Conservation (phyloP, 92 coral and sea anemone genomes). For the Umimayanthus chanpuru region DNA sequence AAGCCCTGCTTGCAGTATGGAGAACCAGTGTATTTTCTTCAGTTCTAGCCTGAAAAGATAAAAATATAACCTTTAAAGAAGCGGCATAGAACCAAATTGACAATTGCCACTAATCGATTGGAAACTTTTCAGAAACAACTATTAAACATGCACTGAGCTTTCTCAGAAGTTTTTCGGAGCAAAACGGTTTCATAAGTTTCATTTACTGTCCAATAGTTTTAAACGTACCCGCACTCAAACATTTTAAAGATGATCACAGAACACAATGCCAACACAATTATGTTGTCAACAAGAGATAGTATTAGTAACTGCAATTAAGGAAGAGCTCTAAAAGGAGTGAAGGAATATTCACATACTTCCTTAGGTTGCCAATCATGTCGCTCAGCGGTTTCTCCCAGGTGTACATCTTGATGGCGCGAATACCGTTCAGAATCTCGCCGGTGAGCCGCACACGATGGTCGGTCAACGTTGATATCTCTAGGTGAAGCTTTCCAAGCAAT, state of each 20-base stretch:
- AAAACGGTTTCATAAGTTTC: no score
- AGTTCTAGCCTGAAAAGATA: slow-evolving; percentile 27
- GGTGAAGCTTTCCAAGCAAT: slow-evolving; percentile 30
- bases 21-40: slow-evolving; percentile 35
- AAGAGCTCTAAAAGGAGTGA: not conserved
- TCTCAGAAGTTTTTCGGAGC: not conserved
- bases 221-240: not conserved
- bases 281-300: not conserved
- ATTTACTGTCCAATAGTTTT: no score
- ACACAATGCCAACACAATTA: not conserved
- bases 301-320: not conserved
- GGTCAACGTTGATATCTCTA: slow-evolving; percentile 27
- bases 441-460: slow-evolving; percentile 39
- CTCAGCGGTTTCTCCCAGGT: slow-evolving; percentile 27
- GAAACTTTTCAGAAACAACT: not conserved
- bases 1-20: slow-evolving; percentile 32
- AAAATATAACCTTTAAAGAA: not conserved
- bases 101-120: not conserved
- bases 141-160: not conserved
- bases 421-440: slow-evolving; percentile 24
- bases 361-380: slow-evolving; percentile 22
- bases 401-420: slow-evolving; percentile 38
- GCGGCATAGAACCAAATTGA: not conserved
- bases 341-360: slow-evolving; percentile 10
- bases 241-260: not conserved